Base-by-base conservation (phyloP, 2,888 invertebrate species). In the Xestia sexstrigata region DNA sequence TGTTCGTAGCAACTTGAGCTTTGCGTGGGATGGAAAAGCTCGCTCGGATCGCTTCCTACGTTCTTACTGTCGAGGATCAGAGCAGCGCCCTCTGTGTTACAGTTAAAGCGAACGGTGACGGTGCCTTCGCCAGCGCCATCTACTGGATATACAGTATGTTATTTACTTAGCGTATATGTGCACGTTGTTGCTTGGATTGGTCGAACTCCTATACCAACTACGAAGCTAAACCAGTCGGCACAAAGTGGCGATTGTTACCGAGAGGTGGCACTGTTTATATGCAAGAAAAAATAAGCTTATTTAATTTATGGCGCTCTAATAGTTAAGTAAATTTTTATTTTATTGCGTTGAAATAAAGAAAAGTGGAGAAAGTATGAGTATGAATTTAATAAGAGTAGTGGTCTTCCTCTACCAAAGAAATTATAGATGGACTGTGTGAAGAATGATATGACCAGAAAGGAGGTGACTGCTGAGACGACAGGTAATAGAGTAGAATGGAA, bases 1-100 rank as follows among this genome's bases (percentile, higher is more conserved):
- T 58, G 39, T 60, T 63, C 26, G 58, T 55, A 71, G 72, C 47
- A 26, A 65, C 55, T 78, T 69, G 78, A 83, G 87, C 88, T 83
- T 85, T 81, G 83, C 83, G 87, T 89, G 83, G 83, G 85, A 84
- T 88, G 83, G 72, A 91, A 93, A 93, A 91, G 91, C 92, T 92
- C 84, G 76, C 82, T 86, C 52, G 67, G 79, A 82, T 83, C 71
- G 74, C 81, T 85, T 86, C 70, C 76, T 70, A 78, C 35, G 35
- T 47, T 45, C 52, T 69, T 73, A 65, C 60, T 70, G 71, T 72
- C 20, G n/a, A 45, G 63, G 52, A 47, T 65, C 47, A 79, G 75
- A 82, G 79, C 76, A 83, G 68, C 88, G 93, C 90, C 88, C 81
- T 83, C 93, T 93, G n/a, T 84, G 68, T 65, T 65, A 49, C 2